These are phyloP conservation scores for Asteroscopus sphinx DNA, from an alignment of 2,888 invertebrate species.

Conservation along the genomic window DNA sequence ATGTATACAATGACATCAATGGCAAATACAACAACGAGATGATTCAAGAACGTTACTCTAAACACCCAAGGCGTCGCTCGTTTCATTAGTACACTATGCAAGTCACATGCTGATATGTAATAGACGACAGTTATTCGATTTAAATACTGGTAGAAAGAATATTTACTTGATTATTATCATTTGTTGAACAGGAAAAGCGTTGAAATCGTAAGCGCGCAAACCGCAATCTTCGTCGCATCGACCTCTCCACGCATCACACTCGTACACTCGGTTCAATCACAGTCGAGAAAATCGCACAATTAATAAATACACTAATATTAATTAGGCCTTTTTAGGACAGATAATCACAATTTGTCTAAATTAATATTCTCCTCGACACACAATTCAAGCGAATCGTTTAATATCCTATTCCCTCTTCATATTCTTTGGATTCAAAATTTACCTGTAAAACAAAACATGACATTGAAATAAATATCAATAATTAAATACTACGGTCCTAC, in stretches of 20 bases:
- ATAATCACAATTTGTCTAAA: slow-evolving; percentile 86
- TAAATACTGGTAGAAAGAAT: slow-evolving; percentile 83
- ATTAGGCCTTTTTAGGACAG: slow-evolving; percentile 90
- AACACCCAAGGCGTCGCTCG: slow-evolving; percentile 77
- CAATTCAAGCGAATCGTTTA: slow-evolving; percentile 66
- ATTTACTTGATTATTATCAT: slow-evolving; percentile 66
- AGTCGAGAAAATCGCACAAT: slow-evolving; percentile 80
- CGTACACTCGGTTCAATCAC: slow-evolving; percentile 80
- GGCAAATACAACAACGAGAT: slow-evolving; percentile 81
- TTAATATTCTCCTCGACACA: slow-evolving; percentile 76
- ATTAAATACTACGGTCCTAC: not conserved
- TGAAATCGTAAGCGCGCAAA: slow-evolving; percentile 72
- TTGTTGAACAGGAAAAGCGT: slow-evolving; percentile 76
- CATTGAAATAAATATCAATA: not conserved
- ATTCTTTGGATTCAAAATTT: slow-evolving; percentile 81
- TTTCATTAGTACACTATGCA: slow-evolving; percentile 80
- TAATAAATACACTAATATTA: slow-evolving; percentile 87
- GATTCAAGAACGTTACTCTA: slow-evolving; percentile 73
- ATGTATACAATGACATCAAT: slow-evolving; percentile 76
- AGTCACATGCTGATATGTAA: slow-evolving; percentile 89
- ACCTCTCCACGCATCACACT: slow-evolving; percentile 63
- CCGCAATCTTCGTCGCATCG: slow-evolving; percentile 59
- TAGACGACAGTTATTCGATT: slow-evolving; percentile 82
- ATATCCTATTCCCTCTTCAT: slow-evolving; percentile 61
- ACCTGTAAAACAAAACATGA: slow-evolving; percentile 61